phyloP scores from a whole-genome alignment of 2,113 vertebrate species.

The Anarrhichthys ocellatus region DNA sequence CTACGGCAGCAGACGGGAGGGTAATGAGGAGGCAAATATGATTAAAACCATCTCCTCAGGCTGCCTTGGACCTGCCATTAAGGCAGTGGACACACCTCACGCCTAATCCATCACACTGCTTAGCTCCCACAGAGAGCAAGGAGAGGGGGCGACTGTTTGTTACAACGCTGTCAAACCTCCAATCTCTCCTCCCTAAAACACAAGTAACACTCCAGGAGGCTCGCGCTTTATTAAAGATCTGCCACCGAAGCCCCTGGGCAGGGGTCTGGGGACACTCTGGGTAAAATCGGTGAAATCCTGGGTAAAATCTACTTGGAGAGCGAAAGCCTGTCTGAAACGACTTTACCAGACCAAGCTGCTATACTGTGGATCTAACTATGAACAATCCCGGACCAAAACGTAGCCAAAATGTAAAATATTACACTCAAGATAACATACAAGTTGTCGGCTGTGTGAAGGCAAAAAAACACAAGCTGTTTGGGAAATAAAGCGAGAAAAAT shows the following conservation, averaged over 20 bases:
- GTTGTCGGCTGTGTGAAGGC: not conserved
- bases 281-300: conserved; percentile 17
- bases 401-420: not conserved
- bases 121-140: conserved; percentile 70
- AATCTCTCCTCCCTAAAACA: conserved; percentile 51
- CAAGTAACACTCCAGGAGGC: conserved; percentile 64
- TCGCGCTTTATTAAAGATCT: conserved; percentile 68
- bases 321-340: not conserved
- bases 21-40: conserved; percentile 84
- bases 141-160: conserved; percentile 48
- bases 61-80: conserved; percentile 78
- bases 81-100: conserved; percentile 73
- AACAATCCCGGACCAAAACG: not conserved
- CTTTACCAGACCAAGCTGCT: not conserved
- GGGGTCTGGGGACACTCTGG: conserved; percentile 18
- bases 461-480: not conserved
- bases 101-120: conserved; percentile 79
- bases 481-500: conserved; percentile 14
- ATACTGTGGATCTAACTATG: not conserved
- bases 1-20: conserved; percentile 75
- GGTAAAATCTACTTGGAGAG: not conserved
- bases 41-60: conserved; percentile 81
- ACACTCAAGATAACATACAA: not conserved
- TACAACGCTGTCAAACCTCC: conserved; percentile 51
- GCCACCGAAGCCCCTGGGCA: conserved; percentile 43